Evolutionary conservation across 2,797 vertebrate species (phyloP), one percentile per base, ranked within the genome.

Genomic region (Pithecia hirsuta): DNA sequence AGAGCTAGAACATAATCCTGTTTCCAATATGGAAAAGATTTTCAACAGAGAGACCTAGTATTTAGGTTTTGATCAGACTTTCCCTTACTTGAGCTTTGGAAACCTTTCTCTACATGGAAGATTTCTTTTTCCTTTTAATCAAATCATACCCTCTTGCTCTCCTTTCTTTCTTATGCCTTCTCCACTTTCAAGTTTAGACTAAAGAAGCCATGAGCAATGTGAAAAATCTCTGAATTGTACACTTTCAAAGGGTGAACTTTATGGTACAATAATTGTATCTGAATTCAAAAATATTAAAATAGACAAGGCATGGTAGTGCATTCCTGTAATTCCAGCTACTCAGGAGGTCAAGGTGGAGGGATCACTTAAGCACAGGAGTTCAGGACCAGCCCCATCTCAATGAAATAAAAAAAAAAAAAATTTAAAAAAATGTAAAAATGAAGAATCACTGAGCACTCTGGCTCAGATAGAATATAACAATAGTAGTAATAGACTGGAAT

Each of bases 51-150:
- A 89, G 20, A 46, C 6, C 33, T 79, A 50, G 30, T 41, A 46
- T 90, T 89, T 93, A 84, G 20, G 70, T 59, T 95, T 95, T 87
- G 48, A 96, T 70, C 30, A 78, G 28, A 94, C 59, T 91, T 78
- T 87, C 9, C 57, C 24, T 88, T 90, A 41, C 2, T 78, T 52
- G 80, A 20, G 79, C 50, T 52, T 94, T 67, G 61, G 89, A 91
- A 91, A 78, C 15, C 28, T 52, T 97, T 89, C 20, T 94, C 28
- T 93, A 50, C 9, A 7, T 80, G 41, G 50, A 80, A 67, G 55
- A 19, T n/a, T 50, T 67, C 39, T 72, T 67, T 28, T 48, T 36
- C 22, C 19, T 48, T 96, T 70, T 76, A 50, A 91, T 93, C 55
- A 87, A 30, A 84, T 95, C 30, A 87, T 79, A 83, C 28, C 15